A percentile compares a stretch with the other conserved stretches of the same genome.
Evolutionary conservation across 2,888 invertebrate species (phyloP).

Genomic region (Phrixothrix hirtus): DNA sequence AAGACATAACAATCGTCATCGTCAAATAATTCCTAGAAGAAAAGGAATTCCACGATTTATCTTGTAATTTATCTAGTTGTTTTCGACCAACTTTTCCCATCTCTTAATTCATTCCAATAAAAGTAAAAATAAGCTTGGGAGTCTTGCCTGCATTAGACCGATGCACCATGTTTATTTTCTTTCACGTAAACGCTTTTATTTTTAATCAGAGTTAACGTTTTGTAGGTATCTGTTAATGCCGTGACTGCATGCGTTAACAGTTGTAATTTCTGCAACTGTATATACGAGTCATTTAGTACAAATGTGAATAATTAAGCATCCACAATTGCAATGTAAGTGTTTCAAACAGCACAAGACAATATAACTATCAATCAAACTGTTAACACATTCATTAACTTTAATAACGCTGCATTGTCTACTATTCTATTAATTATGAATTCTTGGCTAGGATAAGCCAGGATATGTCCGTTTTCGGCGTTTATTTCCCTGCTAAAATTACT

Average conservation of each 20-base stretch:
- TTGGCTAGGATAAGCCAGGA: neutral
- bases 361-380: slow-evolving; percentile 5
- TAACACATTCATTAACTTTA: slow-evolving; percentile 9
- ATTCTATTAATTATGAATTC: neutral
- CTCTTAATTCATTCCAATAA: slow-evolving; percentile 25
- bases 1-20: slow-evolving; percentile 36
- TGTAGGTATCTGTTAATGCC: too few relatives aligned
- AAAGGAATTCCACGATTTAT: slow-evolving; percentile 30
- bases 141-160: neutral
- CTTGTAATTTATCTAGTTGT: slow-evolving; percentile 37
- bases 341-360: slow-evolving; percentile 1
- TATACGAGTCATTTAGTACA: too few relatives aligned
- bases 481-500: neutral
- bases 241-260: too few relatives aligned
- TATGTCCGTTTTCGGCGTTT: neutral
- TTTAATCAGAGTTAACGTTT: too few relatives aligned
- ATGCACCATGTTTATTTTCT: too few relatives aligned
- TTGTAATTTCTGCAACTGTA: too few relatives aligned
- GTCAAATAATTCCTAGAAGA: slow-evolving; percentile 33
- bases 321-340: too few relatives aligned
- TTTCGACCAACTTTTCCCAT: slow-evolving; percentile 35
- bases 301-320: too few relatives aligned
- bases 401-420: neutral
- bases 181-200: too few relatives aligned
- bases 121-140: slow-evolving; percentile 12